Conservation (phyloP, 2,113 vertebrate genomes). For the Psettodes erumei region DNA sequence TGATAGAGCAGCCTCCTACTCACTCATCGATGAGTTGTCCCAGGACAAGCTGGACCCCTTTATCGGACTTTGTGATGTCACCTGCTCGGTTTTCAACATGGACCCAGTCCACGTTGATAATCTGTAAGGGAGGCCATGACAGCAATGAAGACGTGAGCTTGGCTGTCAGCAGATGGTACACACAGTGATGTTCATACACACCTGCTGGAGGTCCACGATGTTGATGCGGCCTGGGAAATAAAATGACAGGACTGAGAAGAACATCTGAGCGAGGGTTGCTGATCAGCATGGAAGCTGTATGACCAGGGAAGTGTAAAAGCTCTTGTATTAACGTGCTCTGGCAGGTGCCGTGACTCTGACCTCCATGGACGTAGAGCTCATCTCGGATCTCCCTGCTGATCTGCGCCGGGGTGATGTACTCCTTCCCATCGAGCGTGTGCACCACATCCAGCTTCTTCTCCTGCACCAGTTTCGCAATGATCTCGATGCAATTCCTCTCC, state of each 20-base stretch:
- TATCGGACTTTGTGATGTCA: conserved; percentile 91
- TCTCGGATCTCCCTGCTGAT: conserved; percentile 92
- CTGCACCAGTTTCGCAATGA: conserved; percentile 90
- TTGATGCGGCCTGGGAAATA: conserved; percentile 91
- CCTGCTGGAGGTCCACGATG: conserved; percentile 96
- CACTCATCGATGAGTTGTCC: conserved; percentile 96
- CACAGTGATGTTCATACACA: conserved; percentile 66
- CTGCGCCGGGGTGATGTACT: conserved; percentile 94
- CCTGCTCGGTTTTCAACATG: conserved; percentile 92
- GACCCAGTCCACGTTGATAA: conserved; percentile 93
- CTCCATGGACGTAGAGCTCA: conserved; percentile 92
- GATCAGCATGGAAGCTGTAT: not conserved
- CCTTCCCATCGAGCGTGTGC: conserved; percentile 96
- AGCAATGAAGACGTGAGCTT: not conserved
- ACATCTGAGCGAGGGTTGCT: too few relatives aligned
- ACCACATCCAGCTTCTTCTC: conserved; percentile 97
- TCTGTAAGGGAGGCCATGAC: conserved; percentile 73
- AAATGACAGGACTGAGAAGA: conserved; percentile 7
- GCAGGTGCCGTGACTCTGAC: conserved; percentile 79
- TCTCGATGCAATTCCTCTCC: conserved; percentile 97
- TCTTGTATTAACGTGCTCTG: not conserved
- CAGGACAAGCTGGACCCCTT: conserved; percentile 88
- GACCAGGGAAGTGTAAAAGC: not conserved
- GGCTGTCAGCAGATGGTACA: not conserved
- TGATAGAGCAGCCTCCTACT: conserved; percentile 69